phyloP scores from a whole-genome alignment of 2,797 vertebrate species.

The Acipenser transmontanus region DNA sequence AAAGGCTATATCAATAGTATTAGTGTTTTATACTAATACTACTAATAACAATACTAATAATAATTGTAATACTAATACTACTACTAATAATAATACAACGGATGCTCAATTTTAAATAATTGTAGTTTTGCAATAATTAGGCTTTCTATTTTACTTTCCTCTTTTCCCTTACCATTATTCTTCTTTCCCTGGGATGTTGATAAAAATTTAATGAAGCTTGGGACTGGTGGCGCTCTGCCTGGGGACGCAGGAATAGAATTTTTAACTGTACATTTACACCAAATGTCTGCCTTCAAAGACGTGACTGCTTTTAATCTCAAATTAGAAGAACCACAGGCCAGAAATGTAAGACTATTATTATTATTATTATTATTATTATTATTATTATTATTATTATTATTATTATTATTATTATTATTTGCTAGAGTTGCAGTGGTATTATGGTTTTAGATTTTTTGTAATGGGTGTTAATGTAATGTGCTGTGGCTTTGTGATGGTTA shows the following conservation, averaged over 20 bases:
- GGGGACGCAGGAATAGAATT: constrained; percentile 90
- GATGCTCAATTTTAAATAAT: too few species aligned
- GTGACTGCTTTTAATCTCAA: constrained; percentile 84
- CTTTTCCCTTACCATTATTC: constrained; percentile 60
- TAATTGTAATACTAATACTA: too few species aligned
- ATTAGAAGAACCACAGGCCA: constrained; percentile 80
- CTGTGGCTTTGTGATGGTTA: constrained; percentile 69
- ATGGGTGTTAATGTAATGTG: constrained; percentile 76
- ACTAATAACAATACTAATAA: too few species aligned
- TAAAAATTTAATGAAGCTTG: constrained; percentile 98
- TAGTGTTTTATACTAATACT: too few species aligned
- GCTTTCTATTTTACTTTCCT: constrained; percentile 65
- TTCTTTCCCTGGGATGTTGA: constrained; percentile 88
- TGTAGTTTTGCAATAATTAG: constrained; percentile 69
- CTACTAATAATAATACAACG: too few species aligned
- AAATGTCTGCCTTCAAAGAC: constrained; percentile 94
- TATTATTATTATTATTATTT: constrained; percentile 8
- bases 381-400: too few species aligned
- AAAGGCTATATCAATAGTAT: too few species aligned
- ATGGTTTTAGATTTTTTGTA: constrained; percentile 38
- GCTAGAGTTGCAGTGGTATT: constrained; percentile 39
- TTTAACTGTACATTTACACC: constrained; percentile 99
- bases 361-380: too few species aligned
- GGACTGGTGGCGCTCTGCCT: constrained; percentile 88
- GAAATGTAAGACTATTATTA: constrained; percentile 24